Base-by-base conservation (phyloP, 2,888 invertebrate genomes). In the Coleophora deauratella region DNA sequence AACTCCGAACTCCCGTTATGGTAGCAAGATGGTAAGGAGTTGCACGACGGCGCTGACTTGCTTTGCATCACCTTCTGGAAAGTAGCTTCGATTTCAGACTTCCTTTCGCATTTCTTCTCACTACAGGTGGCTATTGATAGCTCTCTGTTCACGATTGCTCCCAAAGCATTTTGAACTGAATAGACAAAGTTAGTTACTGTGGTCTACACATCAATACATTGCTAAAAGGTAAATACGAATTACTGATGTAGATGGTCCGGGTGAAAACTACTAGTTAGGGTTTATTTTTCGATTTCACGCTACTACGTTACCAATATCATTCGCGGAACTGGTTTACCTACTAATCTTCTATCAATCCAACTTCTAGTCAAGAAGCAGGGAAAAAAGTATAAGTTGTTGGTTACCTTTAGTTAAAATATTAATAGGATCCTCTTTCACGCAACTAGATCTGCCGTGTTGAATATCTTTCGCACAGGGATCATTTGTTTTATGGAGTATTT, bases 401-500 rank as follows among this genome's bases (percentile, higher is more conserved):
- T n/a, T 69, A 82, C 84, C 77, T 76, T 72, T 81, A 2, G 62
- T 65, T 37, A 84, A 55, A 35, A 84, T 47, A 42, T 66, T 52
- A 2, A 78, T 59, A 3, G 84, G 82, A 50, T 81, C 73, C 52
- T 80, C 66, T 38, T 68, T 66, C 35, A 62, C 58, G 42, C 49
- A 51, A 32, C 50, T 39, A 4, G 46, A 31, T 31, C 50, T 38
- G 9, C 42, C 51, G 11, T 50, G 38, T 31, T 49, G 43, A 12
- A 49, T 38, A 33, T 65, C 62, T 40, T 52, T 48, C 13, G 42
- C n/a, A 27, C 51, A 39, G 9, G 67, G 60, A 10, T 54, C 55
- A 47, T 81, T 82, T 1, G 76, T 74, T 69, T 81, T 85, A 58
- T 84, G 84, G 30, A 84, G 58, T 10, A 85, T 76, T 80, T 84